Evolutionary conservation across 2,888 invertebrate genomes (phyloP), one percentile per base, ranked within the genome.

Genomic region (Willowsia nigromaculata): DNA sequence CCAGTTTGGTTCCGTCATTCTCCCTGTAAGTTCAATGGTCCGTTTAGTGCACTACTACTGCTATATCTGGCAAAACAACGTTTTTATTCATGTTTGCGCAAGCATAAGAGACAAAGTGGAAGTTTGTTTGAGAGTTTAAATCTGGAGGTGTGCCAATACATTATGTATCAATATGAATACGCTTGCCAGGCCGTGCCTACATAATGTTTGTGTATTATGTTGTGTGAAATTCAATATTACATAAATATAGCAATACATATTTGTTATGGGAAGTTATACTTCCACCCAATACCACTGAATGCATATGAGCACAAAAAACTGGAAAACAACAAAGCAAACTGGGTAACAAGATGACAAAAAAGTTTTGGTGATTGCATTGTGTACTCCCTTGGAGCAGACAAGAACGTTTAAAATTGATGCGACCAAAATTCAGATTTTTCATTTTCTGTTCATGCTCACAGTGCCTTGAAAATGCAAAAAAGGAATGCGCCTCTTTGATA

Each of bases 51-150:
- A 33, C 4, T 15, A 33, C 33, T 15, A 33, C 4, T 15, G 62
- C 33, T 15, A 6, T 33, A 43, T 71, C 27, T 71, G 3, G 25
- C 71, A 43, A n/a, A 30, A 50, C n/a, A 53, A 33, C 50, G 53
- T 53, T 50, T 53, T 53, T 78, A 78, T 30, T 53, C 53, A 18
- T 33, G 76, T 78, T 78, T 53, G 13, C 18, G 11, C 50, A 78
- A 71, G 71, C 43, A 43, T 43, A 78, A 53, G 76, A 78, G 53
- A 78, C 53, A 78, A 78, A 50, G 53, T 30, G 76, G 50, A 53
- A 30, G 50, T 50, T 76, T 76, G 53, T 78, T 78, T 78, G 76
- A 53, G 33, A 53, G 50, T 78, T 53, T 78, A 78, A 27, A 53
- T 78, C 76, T 78, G 76, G 76, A 30, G 30, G 33, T 33, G 30